Percentiles rank a stretch among this genome's conserved stretches.
phyloP scores from a whole-genome alignment of 2,888 invertebrate genomes.

The Orthosia incerta region DNA sequence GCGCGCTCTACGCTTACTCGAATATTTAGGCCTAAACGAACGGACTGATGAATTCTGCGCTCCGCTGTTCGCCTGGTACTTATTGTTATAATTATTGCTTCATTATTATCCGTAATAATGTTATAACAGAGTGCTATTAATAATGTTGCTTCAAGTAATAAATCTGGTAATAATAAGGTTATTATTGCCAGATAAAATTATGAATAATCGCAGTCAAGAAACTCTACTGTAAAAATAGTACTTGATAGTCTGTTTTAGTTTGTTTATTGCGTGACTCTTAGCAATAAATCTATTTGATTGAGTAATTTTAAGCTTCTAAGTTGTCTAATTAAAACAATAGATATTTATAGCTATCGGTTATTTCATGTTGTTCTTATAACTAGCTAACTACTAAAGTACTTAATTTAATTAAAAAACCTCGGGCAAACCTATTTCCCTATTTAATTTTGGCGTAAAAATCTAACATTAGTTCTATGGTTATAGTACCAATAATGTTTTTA shows the following conservation, averaged over 20 bases:
- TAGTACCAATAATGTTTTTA: no score
- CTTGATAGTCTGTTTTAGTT: neutral
- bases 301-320: neutral
- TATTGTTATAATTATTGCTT: constrained; percentile 67
- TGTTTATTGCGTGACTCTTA: constrained; percentile 13
- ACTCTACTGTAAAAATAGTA: constrained; percentile 13
- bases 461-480: neutral
- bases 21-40: constrained; percentile 72
- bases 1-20: constrained; percentile 43
- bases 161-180: constrained; percentile 12
- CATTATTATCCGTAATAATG: constrained; percentile 50
- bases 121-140: constrained; percentile 40
- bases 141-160: constrained; percentile 31
- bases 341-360: constrained; percentile 18
- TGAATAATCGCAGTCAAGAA: constrained; percentile 19
- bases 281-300: constrained; percentile 44
- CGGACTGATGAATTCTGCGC: constrained; percentile 54
- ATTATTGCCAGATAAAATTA: constrained; percentile 20
- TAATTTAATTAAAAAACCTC: neutral
- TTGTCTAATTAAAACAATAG: constrained; percentile 15
- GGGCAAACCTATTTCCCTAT: neutral
- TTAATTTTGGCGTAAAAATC: neutral
- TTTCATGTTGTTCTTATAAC: neutral
- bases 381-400: neutral
- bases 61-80: constrained; percentile 75